Conservation (phyloP, 2,113 vertebrate species). For the Anarhynchus alexandrinus region DNA sequence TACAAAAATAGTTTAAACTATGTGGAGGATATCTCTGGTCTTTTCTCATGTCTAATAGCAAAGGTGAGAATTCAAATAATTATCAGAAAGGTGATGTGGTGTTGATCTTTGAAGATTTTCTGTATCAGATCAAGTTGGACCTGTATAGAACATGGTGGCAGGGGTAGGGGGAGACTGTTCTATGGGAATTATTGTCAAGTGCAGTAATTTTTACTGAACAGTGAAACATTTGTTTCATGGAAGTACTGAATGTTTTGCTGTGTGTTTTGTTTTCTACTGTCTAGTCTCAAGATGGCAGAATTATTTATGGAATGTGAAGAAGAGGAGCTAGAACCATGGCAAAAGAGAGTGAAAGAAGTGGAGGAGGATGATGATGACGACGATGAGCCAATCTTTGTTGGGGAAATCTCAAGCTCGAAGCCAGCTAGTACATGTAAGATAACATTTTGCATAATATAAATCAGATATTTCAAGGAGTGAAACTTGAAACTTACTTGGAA, state of each 20-base stretch:
- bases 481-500: background rate
- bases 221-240: background rate
- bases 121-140: background rate
- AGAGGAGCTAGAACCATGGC: slow-evolving; percentile 98
- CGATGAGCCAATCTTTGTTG: slow-evolving; percentile 94
- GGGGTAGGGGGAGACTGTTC: background rate
- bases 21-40: background rate
- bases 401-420: slow-evolving; percentile 89
- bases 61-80: background rate
- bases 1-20: background rate
- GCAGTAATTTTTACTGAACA: background rate
- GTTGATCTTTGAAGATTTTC: background rate
- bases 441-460: background rate
- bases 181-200: background rate
- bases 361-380: slow-evolving; percentile 85
- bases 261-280: background rate
- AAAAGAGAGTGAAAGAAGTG: slow-evolving; percentile 87
- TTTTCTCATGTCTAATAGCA: background rate
- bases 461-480: background rate
- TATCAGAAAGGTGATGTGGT: background rate
- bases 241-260: background rate
- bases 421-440: slow-evolving; percentile 75
- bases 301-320: slow-evolving; percentile 99
- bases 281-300: slow-evolving; percentile 86
- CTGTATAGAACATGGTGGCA: background rate